Conservation (phyloP, 2,888 invertebrate species). For the Drosophila emarginata region DNA sequence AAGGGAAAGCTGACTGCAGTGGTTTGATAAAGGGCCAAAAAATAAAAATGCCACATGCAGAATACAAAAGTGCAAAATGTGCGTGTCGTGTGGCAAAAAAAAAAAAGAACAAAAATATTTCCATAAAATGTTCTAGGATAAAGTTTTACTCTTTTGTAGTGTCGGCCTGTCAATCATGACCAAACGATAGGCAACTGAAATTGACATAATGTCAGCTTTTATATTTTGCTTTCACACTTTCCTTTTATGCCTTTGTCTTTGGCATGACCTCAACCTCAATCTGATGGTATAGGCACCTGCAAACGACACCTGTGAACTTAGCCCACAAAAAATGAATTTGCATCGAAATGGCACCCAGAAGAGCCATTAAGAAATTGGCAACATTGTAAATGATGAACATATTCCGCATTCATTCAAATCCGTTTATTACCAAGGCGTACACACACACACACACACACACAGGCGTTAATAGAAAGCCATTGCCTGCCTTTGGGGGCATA, state of each 20-base stretch:
- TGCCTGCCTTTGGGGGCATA: constrained; percentile 39
- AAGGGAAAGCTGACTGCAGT: background rate
- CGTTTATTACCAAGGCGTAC: constrained; percentile 15
- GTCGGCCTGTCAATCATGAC: background rate
- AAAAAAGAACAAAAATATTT: no score
- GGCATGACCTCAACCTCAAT: constrained; percentile 4
- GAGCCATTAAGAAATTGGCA: constrained; percentile 6
- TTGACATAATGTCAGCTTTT: constrained; percentile 4
- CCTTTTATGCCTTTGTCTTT: constrained; percentile 6
- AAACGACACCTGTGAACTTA: constrained; percentile 3
- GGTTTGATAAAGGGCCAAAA: no score
- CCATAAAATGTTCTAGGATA: background rate
- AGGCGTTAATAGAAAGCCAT: constrained; percentile 26
- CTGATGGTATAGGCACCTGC: background rate
- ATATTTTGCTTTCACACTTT: constrained; percentile 1
- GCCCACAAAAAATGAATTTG: background rate
- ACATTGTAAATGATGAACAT: constrained; percentile 13
- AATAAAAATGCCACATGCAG: background rate
- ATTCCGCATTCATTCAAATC: background rate
- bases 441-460: background rate
- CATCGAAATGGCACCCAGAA: constrained; percentile 8
- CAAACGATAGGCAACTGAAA: background rate
- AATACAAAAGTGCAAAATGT: background rate
- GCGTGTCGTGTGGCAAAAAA: constrained; percentile 12
- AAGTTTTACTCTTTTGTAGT: background rate